Base-by-base conservation (phyloP, 2,797 vertebrate genomes). In the Okamejei kenojei region DNA sequence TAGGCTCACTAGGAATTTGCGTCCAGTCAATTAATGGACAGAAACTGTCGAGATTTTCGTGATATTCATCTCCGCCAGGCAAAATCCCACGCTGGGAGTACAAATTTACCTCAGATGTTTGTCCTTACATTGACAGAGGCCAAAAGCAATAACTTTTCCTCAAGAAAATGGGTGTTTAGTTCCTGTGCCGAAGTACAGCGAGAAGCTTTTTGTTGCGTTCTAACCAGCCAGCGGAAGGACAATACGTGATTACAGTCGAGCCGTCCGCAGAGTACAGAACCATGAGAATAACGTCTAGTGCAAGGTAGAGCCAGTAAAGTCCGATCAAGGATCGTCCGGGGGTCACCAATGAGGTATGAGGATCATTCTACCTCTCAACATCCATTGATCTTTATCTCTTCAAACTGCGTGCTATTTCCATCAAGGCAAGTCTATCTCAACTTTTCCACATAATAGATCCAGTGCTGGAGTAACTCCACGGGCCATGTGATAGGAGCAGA, bases 61-160 rank as follows among this genome's bases (percentile, higher is more conserved):
- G 81, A 84, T 84, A n/a, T 61, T 88, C 84, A 88, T 68, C 84
- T 88, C 61, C 63, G 7, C 61, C 84, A 68, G 84, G 63, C 84
- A 21, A 32, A 68, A 19, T 19, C 68, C 84, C 63, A 88, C 68
- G 84, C 84, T 88, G 84, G 17, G 63, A 88, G 61, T 88, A 35
- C 61, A 88, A 68, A 88, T 88, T 88, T 68, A 88, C 61, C 61
- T 88, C 61, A 68, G n/a, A 88, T 88, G 63, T 68, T 19, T 9
- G 65, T 32, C 17, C 65, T 21, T 26, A 35, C n/a, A 88, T 68
- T 68, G 84, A 68, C 84, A 68, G 15, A 35, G 63, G n/a, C 61
- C 63, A 68, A 19, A 68, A 88, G 84, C 61, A 88, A 88, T 88
- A 35, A 88, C 29, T 65, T 88, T 19, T 88, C 29, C 63, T 88